Conservation (phyloP, 2,113 vertebrate species). For the Turdus rufiventris region DNA sequence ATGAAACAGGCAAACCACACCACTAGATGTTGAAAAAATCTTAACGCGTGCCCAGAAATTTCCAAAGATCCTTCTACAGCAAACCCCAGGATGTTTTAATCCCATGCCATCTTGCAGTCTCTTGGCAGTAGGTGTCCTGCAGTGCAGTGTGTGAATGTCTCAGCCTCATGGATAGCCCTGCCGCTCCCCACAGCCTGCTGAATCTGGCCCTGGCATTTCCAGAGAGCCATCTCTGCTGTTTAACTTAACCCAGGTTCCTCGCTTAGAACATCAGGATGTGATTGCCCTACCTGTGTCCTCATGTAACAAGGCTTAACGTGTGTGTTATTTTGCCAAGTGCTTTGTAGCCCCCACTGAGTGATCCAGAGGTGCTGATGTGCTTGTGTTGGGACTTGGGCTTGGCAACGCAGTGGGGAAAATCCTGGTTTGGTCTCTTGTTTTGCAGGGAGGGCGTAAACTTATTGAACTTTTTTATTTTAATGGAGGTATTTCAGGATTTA, state of each 20-base stretch:
- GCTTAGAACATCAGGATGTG: neutral
- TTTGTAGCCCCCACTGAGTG: neutral
- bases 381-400: neutral
- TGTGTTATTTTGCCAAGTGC: rapidly evolving
- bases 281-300: neutral
- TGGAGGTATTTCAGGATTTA: neutral
- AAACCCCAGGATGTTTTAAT: neutral
- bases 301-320: rapidly evolving
- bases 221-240: neutral
- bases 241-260: neutral
- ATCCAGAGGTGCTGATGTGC: neutral
- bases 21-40: rapidly evolving
- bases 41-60: neutral
- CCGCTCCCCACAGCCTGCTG: neutral
- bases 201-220: neutral
- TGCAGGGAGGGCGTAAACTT: neutral
- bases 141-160: rapidly evolving
- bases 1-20: neutral
- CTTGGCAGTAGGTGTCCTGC: neutral
- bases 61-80: neutral
- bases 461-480: neutral
- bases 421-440: neutral
- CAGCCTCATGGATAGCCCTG: neutral
- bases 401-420: neutral
- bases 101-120: rapidly evolving